Conservation (phyloP, 1,140 invertebrate genomes). For the Lordiphosa collinella region DNA sequence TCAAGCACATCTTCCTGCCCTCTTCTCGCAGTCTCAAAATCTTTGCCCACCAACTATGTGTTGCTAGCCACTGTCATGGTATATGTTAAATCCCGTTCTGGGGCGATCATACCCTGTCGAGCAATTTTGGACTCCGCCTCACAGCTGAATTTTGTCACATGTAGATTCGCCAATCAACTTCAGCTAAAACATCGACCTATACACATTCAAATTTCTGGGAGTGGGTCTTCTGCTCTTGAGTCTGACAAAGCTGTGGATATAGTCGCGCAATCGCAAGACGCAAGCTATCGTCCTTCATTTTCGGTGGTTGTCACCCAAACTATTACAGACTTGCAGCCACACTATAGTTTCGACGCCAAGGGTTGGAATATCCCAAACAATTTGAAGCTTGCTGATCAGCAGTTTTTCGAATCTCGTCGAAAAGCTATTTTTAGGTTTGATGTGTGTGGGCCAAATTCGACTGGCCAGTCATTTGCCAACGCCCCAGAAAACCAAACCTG, state of each 20-base stretch:
- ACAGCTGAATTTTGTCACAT: not conserved
- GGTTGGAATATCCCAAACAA: not conserved
- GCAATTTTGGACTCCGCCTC: not conserved
- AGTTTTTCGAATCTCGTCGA: not conserved
- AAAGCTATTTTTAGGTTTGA: not conserved
- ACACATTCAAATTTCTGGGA: not conserved
- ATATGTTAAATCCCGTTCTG: not conserved
- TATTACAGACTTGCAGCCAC: not conserved
- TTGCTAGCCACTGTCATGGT: too few species aligned
- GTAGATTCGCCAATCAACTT: not conserved
- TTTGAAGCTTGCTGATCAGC: not conserved
- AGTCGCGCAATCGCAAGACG: too few species aligned
- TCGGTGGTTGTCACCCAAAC: too few species aligned
- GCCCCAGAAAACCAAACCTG: too few species aligned
- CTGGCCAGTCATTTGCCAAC: too few species aligned
- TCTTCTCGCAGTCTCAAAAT: too few species aligned
- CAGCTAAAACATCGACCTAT: not conserved
- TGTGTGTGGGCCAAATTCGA: too few species aligned
- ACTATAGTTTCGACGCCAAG: not conserved
- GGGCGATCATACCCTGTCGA: not conserved
- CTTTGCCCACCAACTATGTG: too few species aligned
- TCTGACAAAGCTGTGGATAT: too few species aligned
- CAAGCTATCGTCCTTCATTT: too few species aligned
- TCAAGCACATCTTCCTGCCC: too few species aligned
- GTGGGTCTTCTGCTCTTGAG: not conserved